Conservation (phyloP, 2,797 vertebrate genomes). For the Babyrousa celebensis region DNA sequence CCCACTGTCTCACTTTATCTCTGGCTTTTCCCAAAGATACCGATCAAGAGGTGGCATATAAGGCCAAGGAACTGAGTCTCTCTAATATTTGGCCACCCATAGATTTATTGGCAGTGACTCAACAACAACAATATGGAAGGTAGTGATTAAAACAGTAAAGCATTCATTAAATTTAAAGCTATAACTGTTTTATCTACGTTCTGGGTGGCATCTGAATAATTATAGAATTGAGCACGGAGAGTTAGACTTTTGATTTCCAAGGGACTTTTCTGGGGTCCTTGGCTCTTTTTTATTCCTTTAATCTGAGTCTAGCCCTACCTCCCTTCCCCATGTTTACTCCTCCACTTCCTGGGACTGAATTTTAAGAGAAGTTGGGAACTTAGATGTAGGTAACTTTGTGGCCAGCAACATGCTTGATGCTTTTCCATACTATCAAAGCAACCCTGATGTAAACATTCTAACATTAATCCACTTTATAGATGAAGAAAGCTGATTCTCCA, state of each 20-base stretch:
- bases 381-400: background rate
- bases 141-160: conserved; percentile 37
- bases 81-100: background rate
- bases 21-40: background rate
- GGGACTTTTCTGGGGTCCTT: background rate
- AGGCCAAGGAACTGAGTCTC: background rate
- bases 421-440: too few relatives aligned
- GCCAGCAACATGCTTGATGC: background rate
- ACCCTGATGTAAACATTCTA: background rate
- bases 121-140: background rate
- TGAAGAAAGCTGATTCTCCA: background rate
- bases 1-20: background rate
- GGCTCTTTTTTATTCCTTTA: background rate
- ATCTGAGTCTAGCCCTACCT: background rate
- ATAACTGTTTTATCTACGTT: background rate
- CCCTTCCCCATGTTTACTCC: background rate
- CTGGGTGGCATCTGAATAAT: background rate
- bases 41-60: background rate
- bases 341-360: background rate
- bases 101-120: background rate
- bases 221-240: background rate
- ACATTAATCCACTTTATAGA: background rate
- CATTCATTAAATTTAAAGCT: background rate
- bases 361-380: background rate
- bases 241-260: background rate